These are phyloP conservation scores for Oreohelix idahoensis DNA, from an alignment of 1,140 invertebrate species.

Conservation along the genomic window DNA sequence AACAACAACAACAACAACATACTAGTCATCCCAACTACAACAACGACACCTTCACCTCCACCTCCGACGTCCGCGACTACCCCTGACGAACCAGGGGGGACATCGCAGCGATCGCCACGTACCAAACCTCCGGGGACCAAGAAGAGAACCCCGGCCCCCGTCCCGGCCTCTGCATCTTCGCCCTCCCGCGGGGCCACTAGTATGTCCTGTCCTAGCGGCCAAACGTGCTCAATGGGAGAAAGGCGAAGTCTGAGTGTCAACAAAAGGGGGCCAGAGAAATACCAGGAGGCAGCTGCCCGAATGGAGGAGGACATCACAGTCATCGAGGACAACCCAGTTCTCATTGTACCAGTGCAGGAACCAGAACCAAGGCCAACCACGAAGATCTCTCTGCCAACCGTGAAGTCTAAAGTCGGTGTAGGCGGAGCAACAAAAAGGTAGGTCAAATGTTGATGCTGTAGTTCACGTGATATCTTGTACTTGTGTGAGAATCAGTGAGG, in stretches of 20 bases:
- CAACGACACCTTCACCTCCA: conserved; percentile 12
- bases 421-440: conserved; percentile 38
- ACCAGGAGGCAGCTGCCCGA: conserved; percentile 22
- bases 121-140: not conserved
- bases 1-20: conserved; percentile 27
- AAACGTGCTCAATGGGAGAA: conserved; percentile 40
- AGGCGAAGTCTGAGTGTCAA: conserved; percentile 25
- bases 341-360: conserved; percentile 35
- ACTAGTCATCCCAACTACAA: not conserved
- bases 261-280: conserved; percentile 33
- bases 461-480: no score
- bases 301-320: conserved; percentile 40
- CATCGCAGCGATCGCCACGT: not conserved
- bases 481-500: no score
- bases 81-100: conserved; percentile 19
- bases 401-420: conserved; percentile 37
- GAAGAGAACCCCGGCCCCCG: not conserved
- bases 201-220: conserved; percentile 38
- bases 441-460: no score
- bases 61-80: conserved; percentile 1
- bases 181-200: conserved; percentile 7
- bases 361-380: conserved; percentile 25
- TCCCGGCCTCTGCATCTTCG: not conserved
- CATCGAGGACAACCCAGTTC: conserved; percentile 36
- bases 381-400: conserved; percentile 33